Percentiles rank a stretch among this genome's conserved stretches.
Conservation (phyloP, 2,888 invertebrate species). For the Orchesella flavescens region DNA sequence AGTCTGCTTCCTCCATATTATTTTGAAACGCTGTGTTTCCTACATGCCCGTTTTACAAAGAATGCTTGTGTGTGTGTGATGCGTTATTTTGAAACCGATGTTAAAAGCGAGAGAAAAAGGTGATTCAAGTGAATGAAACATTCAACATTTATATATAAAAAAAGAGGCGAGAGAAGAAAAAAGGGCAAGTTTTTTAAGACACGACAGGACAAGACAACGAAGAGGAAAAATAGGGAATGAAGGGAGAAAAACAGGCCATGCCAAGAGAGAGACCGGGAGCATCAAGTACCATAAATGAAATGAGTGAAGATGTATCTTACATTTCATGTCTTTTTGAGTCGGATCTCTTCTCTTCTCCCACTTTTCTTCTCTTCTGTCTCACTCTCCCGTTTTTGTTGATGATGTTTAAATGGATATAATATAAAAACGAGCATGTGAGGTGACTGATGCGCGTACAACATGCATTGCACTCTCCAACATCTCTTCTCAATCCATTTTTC, state of each 20-base stretch:
- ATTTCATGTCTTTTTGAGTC: constrained; percentile 41
- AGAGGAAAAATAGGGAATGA: constrained; percentile 15
- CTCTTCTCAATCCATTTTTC: not conserved
- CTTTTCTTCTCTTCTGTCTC: constrained; percentile 30
- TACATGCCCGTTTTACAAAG: not conserved
- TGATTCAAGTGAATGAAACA: constrained; percentile 64
- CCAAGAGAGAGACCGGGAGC: constrained; percentile 49
- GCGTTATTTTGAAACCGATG: not conserved
- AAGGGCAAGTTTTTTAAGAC: constrained; percentile 22
- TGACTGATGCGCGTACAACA: not conserved
- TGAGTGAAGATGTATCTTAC: constrained; percentile 54
- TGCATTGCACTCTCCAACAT: not conserved
- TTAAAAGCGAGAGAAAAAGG: constrained; percentile 31
- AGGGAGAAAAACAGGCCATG: constrained; percentile 36
- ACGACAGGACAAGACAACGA: not conserved
- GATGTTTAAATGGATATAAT: constrained; percentile 36
- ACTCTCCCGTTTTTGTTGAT: constrained; percentile 18
- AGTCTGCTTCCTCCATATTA: constrained; percentile 2
- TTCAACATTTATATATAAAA: constrained; percentile 64
- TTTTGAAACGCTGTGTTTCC: not conserved
- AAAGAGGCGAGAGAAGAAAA: constrained; percentile 11
- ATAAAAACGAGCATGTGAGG: constrained; percentile 13
- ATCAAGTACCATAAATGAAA: constrained; percentile 56
- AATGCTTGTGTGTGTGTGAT: no score
- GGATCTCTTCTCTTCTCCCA: constrained; percentile 48